phyloP scores from a whole-genome alignment of 2,888 invertebrate genomes.

The Calameuta idolon region DNA sequence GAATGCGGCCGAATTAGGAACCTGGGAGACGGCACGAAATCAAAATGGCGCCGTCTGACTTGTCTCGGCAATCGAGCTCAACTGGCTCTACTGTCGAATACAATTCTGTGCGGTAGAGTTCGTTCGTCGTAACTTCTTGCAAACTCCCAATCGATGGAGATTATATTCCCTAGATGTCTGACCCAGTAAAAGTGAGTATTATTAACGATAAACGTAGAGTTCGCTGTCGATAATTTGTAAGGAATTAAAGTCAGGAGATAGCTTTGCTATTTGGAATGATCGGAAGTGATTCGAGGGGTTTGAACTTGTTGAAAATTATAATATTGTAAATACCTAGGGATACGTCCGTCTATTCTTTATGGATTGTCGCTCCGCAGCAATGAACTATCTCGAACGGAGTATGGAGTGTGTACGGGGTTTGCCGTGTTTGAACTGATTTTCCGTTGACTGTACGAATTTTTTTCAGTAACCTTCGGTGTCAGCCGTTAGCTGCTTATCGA shows the following conservation, averaged over 20 bases:
- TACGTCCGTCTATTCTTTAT: neutral
- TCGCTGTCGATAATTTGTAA: neutral
- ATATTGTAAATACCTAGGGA: neutral
- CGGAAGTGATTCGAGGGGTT: neutral
- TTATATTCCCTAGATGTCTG: neutral
- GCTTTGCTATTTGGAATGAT: neutral
- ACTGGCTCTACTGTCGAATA: neutral
- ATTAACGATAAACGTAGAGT: neutral
- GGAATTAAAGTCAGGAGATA: neutral
- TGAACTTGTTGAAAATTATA: neutral
- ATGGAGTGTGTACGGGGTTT: constrained; percentile 2
- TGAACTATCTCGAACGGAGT: neutral
- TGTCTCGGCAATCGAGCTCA: neutral
- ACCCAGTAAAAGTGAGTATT: neutral
- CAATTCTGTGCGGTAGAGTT: neutral
- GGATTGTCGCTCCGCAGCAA: neutral
- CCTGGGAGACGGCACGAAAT: constrained; percentile 25
- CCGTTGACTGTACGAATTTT: constrained; percentile 5
- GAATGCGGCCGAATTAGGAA: neutral
- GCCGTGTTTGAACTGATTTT: constrained; percentile 5
- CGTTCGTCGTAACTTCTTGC: neutral
- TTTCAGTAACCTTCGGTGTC: constrained; percentile 4
- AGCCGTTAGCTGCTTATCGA: neutral
- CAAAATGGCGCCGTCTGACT: constrained; percentile 46
- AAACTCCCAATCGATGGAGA: neutral